Percentiles rank a stretch among this genome's conserved stretches.
phyloP scores from a whole-genome alignment of 2,888 invertebrate genomes.

The Drosophila acutilabella region DNA sequence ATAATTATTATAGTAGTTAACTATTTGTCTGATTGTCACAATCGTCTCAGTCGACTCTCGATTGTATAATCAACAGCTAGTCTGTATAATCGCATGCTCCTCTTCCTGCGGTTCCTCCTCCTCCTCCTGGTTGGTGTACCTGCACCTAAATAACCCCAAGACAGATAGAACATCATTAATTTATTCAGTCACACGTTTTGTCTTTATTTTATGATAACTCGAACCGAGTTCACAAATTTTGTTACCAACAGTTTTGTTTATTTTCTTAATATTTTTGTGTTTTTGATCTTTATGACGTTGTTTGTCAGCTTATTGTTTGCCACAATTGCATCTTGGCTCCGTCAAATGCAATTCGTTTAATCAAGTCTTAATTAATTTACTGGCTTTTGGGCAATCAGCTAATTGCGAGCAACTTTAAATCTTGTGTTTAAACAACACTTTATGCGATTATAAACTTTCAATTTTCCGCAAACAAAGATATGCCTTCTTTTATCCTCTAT shows the following conservation, averaged over 20 bases:
- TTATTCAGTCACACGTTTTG: slow-evolving; percentile 16
- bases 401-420: background rate
- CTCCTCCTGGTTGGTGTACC: slow-evolving; percentile 24
- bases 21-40: slow-evolving; percentile 31
- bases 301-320: background rate
- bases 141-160: slow-evolving; percentile 27
- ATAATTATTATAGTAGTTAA: slow-evolving; percentile 61
- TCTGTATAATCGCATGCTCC: slow-evolving; percentile 12
- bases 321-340: slow-evolving; percentile 1
- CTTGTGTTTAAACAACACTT: background rate
- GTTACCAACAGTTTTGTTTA: background rate
- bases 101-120: background rate
- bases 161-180: slow-evolving; percentile 22
- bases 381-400: background rate
- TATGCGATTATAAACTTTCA: slow-evolving; percentile 2
- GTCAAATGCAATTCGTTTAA: background rate
- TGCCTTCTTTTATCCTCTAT: background rate
- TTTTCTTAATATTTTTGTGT: background rate
- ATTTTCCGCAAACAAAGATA: slow-evolving; percentile 1
- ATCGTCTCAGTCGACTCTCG: slow-evolving; percentile 1
- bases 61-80: slow-evolving; percentile 46
- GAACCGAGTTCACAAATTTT: background rate
- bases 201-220: slow-evolving; percentile 12
- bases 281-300: slow-evolving; percentile 7
- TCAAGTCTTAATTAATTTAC: slow-evolving; percentile 3